Evolutionary conservation across 2,888 invertebrate genomes (phyloP).

Genomic region (Arenicola marina): DNA sequence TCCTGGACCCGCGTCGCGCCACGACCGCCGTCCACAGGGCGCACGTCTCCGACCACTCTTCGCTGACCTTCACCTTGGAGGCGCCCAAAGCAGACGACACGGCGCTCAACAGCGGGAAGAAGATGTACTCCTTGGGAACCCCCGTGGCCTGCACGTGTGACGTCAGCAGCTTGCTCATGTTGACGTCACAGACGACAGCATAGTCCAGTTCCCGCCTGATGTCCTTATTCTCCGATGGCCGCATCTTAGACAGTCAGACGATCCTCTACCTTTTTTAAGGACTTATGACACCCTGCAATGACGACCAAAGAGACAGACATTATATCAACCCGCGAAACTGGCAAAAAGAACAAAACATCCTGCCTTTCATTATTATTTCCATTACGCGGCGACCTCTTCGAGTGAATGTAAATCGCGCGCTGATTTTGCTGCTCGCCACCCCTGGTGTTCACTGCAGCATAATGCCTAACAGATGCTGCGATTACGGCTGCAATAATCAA

Average conservation of each 20-base stretch:
- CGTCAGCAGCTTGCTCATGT: conserved; percentile 25
- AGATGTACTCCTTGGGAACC: conserved; percentile 25
- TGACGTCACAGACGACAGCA: conserved; percentile 22
- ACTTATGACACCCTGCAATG: too few relatives aligned
- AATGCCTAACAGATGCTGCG: too few relatives aligned
- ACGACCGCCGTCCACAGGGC: conserved; percentile 23
- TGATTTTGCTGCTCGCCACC: too few relatives aligned
- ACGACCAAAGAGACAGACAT: too few relatives aligned
- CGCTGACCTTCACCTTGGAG: conserved; percentile 13
- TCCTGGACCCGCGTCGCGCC: conserved; percentile 14
- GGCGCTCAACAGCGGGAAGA: conserved; percentile 22
- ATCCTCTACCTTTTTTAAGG: too few relatives aligned
- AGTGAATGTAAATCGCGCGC: too few relatives aligned
- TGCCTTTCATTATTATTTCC: too few relatives aligned
- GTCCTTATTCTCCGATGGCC: background rate
- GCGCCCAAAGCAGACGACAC: conserved; percentile 18
- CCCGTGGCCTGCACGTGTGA: conserved; percentile 25
- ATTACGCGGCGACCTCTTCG: too few relatives aligned
- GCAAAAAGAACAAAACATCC: too few relatives aligned
- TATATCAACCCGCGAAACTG: too few relatives aligned
- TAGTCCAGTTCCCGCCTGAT: conserved; percentile 11
- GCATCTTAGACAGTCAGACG: background rate
- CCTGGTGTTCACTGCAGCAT: too few relatives aligned
- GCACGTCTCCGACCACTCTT: conserved; percentile 24
- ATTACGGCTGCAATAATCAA: too few relatives aligned